Evolutionary conservation across 2,797 vertebrate genomes (phyloP).

Genomic region (Microcaecilia unicolor): DNA sequence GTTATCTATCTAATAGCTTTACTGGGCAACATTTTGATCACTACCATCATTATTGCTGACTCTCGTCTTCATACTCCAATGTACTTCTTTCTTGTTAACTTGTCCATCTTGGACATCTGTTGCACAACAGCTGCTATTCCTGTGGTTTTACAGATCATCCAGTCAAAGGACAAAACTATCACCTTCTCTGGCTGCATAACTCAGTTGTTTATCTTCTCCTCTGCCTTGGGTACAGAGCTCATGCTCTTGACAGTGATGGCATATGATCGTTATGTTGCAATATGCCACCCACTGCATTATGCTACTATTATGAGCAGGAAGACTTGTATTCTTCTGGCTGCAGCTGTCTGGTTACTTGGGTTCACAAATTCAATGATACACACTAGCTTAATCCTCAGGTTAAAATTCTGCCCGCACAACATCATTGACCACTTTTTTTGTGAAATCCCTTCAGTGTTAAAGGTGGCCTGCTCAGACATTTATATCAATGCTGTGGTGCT

Average conservation of each 20-base stretch:
- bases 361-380: conserved; percentile 2
- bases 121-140: conserved; percentile 2
- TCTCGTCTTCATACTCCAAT: conserved; percentile 4
- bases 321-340: not conserved
- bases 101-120: conserved; percentile 4
- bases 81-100: conserved; percentile 7
- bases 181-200: conserved; percentile 5
- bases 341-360: not conserved
- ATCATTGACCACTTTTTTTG: conserved; percentile 9
- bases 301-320: conserved; percentile 9
- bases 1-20: conserved; percentile 8
- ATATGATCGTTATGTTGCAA: conserved; percentile 15
- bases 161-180: not conserved
- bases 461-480: conserved; percentile 9
- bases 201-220: conserved; percentile 1
- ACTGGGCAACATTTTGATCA: conserved; percentile 5
- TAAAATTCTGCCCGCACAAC: not conserved
- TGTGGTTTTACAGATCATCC: not conserved
- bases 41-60: not conserved
- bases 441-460: conserved; percentile 14
- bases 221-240: conserved; percentile 2
- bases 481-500: conserved; percentile 6
- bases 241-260: conserved; percentile 13
- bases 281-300: conserved; percentile 11
- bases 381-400: conserved; percentile 5